A percentile compares a stretch with the other conserved stretches of the same genome.
These are phyloP conservation scores for Hypsopygia costalis DNA, from an alignment of 2,888 invertebrate species.

Conservation along the genomic window DNA sequence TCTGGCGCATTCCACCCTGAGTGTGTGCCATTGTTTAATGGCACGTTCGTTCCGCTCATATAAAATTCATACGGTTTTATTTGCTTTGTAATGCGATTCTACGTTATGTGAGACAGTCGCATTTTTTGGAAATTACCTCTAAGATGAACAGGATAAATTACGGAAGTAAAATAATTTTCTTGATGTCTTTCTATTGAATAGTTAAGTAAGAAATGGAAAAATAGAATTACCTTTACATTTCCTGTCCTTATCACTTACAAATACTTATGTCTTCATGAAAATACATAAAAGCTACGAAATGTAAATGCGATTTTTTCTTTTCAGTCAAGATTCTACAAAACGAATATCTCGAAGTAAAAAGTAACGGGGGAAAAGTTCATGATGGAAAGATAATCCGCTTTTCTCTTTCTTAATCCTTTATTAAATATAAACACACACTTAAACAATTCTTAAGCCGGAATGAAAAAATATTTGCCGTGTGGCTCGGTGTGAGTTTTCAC, in stretches of 20 bases:
- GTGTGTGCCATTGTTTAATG: constrained; percentile 50
- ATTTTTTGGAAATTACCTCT: constrained; percentile 4
- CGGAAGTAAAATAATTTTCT: constrained; percentile 13
- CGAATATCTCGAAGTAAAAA: constrained; percentile 15
- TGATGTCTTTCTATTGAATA: background rate
- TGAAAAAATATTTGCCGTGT: constrained; percentile 48
- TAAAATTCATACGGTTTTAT: constrained; percentile 14
- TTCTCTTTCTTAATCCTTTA: constrained; percentile 38
- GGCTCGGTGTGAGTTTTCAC: constrained; percentile 48
- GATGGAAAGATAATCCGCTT: constrained; percentile 36
- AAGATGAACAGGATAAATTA: background rate
- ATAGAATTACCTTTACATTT: too few species aligned
- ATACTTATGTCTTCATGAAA: background rate
- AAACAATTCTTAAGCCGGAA: constrained; percentile 49
- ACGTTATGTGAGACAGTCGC: constrained; percentile 3
- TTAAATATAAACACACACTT: constrained; percentile 56
- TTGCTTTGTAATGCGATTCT: constrained; percentile 9
- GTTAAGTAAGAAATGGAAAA: too few species aligned
- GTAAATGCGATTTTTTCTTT: too few species aligned
- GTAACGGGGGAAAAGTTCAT: constrained; percentile 21
- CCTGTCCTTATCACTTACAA: too few species aligned
- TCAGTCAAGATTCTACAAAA: too few species aligned
- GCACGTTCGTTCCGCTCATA: constrained; percentile 45
- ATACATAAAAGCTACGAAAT: too few species aligned
- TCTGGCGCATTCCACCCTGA: constrained; percentile 34